A percentile compares a stretch with the other conserved stretches of the same genome.
Evolutionary conservation across 2,888 invertebrate genomes (phyloP).

Genomic region (Noctua janthe): DNA sequence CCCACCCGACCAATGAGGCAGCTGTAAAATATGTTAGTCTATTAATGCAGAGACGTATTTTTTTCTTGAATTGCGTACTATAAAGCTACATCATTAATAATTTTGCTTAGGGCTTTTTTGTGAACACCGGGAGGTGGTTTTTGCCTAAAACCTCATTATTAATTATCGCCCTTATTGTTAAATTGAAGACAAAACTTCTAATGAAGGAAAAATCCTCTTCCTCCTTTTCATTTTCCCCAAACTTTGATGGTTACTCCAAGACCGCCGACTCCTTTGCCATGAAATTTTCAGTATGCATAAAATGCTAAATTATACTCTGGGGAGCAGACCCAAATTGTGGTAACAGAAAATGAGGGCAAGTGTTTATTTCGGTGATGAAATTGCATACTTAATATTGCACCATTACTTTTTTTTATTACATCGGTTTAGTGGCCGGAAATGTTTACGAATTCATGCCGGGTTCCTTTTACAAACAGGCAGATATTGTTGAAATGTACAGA

Average conservation of each 20-base stretch:
- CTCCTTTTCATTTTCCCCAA: constrained; percentile 35
- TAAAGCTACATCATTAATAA: background rate
- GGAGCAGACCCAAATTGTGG: constrained; percentile 50
- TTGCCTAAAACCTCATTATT: constrained; percentile 42
- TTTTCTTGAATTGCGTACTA: background rate
- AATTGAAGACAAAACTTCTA: constrained; percentile 29
- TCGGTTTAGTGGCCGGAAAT: constrained; percentile 12
- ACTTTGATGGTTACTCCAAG: constrained; percentile 32
- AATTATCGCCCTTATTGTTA: constrained; percentile 36
- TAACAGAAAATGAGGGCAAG: constrained; percentile 38
- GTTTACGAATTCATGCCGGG: constrained; percentile 37
- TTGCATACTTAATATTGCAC: constrained; percentile 37
- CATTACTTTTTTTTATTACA: constrained; percentile 51
- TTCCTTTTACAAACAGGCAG: background rate
- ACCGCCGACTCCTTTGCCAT: constrained; percentile 17
- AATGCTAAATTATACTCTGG: constrained; percentile 38
- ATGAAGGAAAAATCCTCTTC: constrained; percentile 22
- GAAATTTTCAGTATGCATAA: constrained; percentile 51
- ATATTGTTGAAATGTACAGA: background rate
- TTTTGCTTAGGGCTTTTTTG: background rate
- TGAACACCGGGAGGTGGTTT: background rate
- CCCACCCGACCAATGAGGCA: background rate
- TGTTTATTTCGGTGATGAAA: constrained; percentile 51
- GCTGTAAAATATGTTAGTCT: background rate
- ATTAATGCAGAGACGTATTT: background rate